Percentiles rank a stretch among this genome's conserved stretches.
phyloP scores from a whole-genome alignment of 2,797 vertebrate genomes.

The Rallus crepitans region DNA sequence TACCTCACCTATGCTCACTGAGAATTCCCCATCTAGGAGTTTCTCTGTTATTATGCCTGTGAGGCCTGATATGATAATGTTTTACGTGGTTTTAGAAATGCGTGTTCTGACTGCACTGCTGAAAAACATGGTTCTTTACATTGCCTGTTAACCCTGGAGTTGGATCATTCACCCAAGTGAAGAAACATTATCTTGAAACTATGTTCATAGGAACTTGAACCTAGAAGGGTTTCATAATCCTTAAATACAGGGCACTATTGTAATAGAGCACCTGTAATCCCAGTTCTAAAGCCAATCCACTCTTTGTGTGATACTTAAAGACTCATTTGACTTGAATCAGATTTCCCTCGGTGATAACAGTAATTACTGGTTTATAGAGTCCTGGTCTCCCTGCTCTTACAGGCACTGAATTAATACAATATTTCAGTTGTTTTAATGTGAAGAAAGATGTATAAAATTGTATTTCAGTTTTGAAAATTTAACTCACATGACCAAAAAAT shows the following conservation, averaged over 20 bases:
- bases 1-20: fast-evolving
- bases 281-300: not conserved
- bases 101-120: not conserved
- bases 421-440: not conserved
- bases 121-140: not conserved
- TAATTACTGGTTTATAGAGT: not conserved
- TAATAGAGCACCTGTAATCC: not conserved
- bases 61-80: not conserved
- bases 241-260: not conserved
- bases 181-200: not conserved
- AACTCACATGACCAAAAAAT: not conserved
- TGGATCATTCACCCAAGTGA: not conserved
- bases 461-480: not conserved
- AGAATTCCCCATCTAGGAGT: not conserved
- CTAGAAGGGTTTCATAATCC: not conserved
- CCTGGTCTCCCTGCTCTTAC: not conserved
- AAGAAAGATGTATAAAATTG: not conserved
- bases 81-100: not conserved
- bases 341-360: not conserved
- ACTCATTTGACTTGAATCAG: not conserved
- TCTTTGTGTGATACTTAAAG: not conserved
- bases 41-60: not conserved
- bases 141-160: not conserved
- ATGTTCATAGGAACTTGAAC: not conserved
- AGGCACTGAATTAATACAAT: not conserved